A percentile compares a stretch with the other conserved stretches of the same genome.
Conservation (phyloP, 2,888 invertebrate species). For the Stratiomys singularior region DNA sequence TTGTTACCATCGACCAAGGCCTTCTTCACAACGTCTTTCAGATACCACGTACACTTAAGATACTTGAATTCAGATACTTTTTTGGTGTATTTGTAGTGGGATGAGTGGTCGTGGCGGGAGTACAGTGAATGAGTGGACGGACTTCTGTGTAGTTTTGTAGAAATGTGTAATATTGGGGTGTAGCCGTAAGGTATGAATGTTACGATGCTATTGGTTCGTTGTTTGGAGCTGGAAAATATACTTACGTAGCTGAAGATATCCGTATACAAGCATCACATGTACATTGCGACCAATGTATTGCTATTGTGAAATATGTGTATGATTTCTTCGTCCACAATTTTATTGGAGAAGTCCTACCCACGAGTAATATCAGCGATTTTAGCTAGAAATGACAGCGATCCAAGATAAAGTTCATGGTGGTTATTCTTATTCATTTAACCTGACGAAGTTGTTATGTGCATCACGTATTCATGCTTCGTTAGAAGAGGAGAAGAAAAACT, state of each 20-base stretch:
- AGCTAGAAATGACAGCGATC: too few relatives aligned
- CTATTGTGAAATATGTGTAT: too few relatives aligned
- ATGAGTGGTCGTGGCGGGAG: constrained; percentile 17
- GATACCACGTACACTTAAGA: not conserved
- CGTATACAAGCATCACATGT: not conserved
- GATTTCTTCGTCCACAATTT: too few relatives aligned
- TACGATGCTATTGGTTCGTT: constrained; percentile 36
- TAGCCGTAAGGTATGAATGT: constrained; percentile 35
- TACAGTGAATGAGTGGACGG: not conserved
- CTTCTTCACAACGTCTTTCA: not conserved
- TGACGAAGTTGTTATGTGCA: too few relatives aligned
- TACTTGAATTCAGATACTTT: not conserved
- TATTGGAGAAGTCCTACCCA: too few relatives aligned
- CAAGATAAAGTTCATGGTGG: too few relatives aligned
- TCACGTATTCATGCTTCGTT: too few relatives aligned
- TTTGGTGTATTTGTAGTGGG: constrained; percentile 24
- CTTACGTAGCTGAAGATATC: not conserved
- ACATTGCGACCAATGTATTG: too few relatives aligned
- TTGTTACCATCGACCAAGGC: not conserved
- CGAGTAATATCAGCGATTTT: too few relatives aligned
- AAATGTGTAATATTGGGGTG: constrained; percentile 42
- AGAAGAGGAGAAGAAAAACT: too few relatives aligned
- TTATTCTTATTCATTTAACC: too few relatives aligned
- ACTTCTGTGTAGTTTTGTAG: constrained; percentile 11
- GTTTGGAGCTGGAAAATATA: not conserved